Evolutionary conservation across 2,113 vertebrate species (phyloP).

Genomic region (Hyperopisus bebe): DNA sequence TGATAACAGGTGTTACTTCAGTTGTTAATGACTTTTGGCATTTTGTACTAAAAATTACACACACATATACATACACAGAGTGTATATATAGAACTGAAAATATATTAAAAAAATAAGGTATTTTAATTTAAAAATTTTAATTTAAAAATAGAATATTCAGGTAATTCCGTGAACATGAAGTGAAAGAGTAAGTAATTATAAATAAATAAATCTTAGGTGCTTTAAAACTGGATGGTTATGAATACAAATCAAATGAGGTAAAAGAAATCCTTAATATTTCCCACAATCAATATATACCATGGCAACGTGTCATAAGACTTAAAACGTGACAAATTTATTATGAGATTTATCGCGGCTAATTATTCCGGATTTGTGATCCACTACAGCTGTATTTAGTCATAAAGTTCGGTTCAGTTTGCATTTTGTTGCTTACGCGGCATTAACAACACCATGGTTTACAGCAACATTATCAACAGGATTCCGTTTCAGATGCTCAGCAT

Average conservation of each 20-base stretch:
- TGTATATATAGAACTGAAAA: not conserved
- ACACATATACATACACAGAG: slow-evolving; percentile 1
- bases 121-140: slow-evolving; percentile 8
- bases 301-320: slow-evolving; percentile 37
- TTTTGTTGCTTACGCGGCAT: not conserved
- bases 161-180: slow-evolving; percentile 26
- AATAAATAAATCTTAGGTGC: slow-evolving; percentile 48
- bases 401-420: not conserved
- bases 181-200: slow-evolving; percentile 49
- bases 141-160: slow-evolving; percentile 11
- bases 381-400: not conserved
- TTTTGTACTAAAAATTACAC: not conserved
- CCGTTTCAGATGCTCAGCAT: not conserved
- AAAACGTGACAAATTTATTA: not conserved
- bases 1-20: not conserved
- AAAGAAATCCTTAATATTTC: slow-evolving; percentile 42
- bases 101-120: slow-evolving; percentile 7
- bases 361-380: not conserved
- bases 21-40: slow-evolving; percentile 28
- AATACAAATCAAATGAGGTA: slow-evolving; percentile 10
- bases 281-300: slow-evolving; percentile 46
- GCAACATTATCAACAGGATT: not conserved
- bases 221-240: slow-evolving; percentile 46
- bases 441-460: not conserved
- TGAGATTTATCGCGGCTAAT: not conserved